Evolutionary conservation across 2,797 vertebrate species (phyloP).

Genomic region (Kryptolebias ocellatus): DNA sequence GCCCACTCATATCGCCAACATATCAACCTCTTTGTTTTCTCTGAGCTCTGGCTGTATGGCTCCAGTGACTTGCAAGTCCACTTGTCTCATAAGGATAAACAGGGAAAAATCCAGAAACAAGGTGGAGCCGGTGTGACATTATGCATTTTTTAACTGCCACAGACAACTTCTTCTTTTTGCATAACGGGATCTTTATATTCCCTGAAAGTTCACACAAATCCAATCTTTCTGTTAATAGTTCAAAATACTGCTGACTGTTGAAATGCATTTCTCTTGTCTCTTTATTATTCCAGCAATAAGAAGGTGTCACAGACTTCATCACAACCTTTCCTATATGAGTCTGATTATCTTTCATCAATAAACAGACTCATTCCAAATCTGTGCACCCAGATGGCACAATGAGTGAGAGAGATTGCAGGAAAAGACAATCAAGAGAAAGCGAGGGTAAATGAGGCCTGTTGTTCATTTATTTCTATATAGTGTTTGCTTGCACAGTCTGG

Average conservation of each 20-base stretch:
- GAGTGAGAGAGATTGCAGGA: slow-evolving; percentile 38
- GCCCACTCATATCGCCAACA: slow-evolving; percentile 62
- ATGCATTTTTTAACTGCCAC: slow-evolving; percentile 6
- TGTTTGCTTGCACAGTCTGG: slow-evolving; percentile 1
- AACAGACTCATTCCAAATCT: slow-evolving; percentile 73
- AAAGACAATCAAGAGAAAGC: slow-evolving; percentile 38
- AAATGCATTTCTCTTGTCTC: slow-evolving; percentile 47
- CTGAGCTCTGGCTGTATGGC: slow-evolving; percentile 29
- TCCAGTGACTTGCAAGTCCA: slow-evolving; percentile 29
- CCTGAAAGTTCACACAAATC: slow-evolving; percentile 19
- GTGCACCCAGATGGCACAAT: slow-evolving; percentile 74
- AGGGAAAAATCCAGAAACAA: neutral
- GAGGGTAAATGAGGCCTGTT: slow-evolving; percentile 41
- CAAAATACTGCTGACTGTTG: slow-evolving; percentile 25
- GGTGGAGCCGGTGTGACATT: slow-evolving; percentile 14
- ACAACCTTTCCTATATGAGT: slow-evolving; percentile 54
- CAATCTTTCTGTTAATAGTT: slow-evolving; percentile 25
- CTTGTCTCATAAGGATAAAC: slow-evolving; percentile 17
- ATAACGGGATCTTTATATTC: neutral
- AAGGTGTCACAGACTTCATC: slow-evolving; percentile 53
- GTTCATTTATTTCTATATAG: slow-evolving; percentile 25
- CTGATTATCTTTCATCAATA: slow-evolving; percentile 72
- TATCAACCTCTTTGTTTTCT: slow-evolving; percentile 38
- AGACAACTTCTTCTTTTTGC: slow-evolving; percentile 4
- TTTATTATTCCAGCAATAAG: slow-evolving; percentile 48